phyloP scores from a whole-genome alignment of 1,140 invertebrate genomes.

The Anastatus disparis region DNA sequence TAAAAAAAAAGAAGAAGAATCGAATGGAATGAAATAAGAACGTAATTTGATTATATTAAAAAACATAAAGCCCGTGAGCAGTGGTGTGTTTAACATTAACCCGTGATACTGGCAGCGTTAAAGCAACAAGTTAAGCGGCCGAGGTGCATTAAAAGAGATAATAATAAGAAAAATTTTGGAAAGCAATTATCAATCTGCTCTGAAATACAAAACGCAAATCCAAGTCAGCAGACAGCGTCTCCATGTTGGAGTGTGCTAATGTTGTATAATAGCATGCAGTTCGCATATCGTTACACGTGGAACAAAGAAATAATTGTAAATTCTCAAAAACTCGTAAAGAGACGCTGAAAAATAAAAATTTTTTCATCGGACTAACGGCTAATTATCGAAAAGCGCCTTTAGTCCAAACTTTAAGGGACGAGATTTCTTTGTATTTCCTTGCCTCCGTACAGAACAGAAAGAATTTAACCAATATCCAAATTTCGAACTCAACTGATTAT shows the following conservation, averaged over 20 bases:
- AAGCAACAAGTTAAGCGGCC: background rate
- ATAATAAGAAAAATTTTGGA: too few relatives aligned
- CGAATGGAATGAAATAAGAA: too few relatives aligned
- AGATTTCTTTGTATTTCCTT: background rate
- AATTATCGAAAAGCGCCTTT: background rate
- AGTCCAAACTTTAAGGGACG: constrained; percentile 12
- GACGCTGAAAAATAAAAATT: constrained; percentile 76
- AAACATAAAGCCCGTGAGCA: too few relatives aligned
- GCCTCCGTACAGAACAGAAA: background rate
- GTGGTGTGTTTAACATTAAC: too few relatives aligned
- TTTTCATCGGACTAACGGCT: too few relatives aligned
- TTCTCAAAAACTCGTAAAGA: constrained; percentile 88
- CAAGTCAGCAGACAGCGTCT: constrained; percentile 48
- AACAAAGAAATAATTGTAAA: constrained; percentile 89
- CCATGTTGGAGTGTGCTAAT: constrained; percentile 67
- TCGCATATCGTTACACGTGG: constrained; percentile 87
- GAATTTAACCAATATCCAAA: background rate
- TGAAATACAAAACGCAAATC: too few relatives aligned
- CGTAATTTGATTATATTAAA: too few relatives aligned
- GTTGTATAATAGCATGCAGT: constrained; percentile 71
- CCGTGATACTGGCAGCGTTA: constrained; percentile 36
- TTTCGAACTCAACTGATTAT: too few relatives aligned
- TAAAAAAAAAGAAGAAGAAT: too few relatives aligned
- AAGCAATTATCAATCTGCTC: too few relatives aligned
- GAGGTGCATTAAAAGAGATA: too few relatives aligned